Base-by-base conservation (phyloP, 2,888 invertebrate genomes). In the Pedicia rivosa region DNA sequence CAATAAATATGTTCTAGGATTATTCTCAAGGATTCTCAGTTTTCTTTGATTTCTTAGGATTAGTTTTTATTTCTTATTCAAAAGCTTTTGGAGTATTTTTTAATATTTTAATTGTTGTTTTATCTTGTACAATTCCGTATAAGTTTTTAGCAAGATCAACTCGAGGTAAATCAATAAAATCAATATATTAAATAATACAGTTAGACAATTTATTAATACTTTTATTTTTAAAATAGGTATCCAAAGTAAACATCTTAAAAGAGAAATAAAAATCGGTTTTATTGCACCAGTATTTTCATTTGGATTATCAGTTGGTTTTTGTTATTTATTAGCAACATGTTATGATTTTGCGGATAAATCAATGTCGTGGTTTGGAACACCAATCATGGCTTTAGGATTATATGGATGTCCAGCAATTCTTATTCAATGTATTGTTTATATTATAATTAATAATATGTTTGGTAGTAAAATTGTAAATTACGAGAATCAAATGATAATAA, bases 31-130 rank as follows among this genome's bases (percentile, higher is more conserved):
- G 48, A 12, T 37, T 44, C 7, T 43, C 46, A 16, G 48, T 55
- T 4, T 55, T 47, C 41, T 55, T 50, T 32, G 54, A 55, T 40
- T 38, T 52, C 5, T 40, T 55, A n/a, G 54, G 54, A 14, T 30
- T 52, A 8, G 39, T 48, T 35, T 52, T 54, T 40, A 36, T 55
- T 5, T 42, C 47, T 4, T 55, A 55, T 39, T 49, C 53, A 2
- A 46, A 45, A 36, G 46, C 51, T n/a, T 46, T 50, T 41, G 52
- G 53, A 2, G 47, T 43, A 25, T 40, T 51, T 16, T 46, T 54
- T 4, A 54, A 55, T 40, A 50, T 53, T 40, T 38, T 45, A 3
- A 40, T 52, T 9, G 50, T 50, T 2, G 43, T 49, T 4, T 35
- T 48, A 10, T 47, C 52, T 3, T 49, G 52, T 2, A 30, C 49